Percentiles rank a stretch among this genome's conserved stretches.
Evolutionary conservation across 2,113 vertebrate species (phyloP).

Genomic region (Chloropsis cyanopogon): DNA sequence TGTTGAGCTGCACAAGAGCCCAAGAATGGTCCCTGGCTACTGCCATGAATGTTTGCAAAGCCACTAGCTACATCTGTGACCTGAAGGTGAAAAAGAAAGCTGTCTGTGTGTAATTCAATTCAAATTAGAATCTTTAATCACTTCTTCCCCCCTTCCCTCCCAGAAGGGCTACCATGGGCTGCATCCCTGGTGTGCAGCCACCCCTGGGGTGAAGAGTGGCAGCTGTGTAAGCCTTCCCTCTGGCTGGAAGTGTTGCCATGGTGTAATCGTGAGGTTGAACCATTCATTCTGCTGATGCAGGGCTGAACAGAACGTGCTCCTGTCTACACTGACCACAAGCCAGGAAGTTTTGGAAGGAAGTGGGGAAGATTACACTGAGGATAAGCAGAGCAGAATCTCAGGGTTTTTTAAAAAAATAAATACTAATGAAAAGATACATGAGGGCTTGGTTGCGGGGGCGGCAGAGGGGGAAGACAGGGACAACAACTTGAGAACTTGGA

Average conservation of each 20-base stretch:
- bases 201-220: not conserved
- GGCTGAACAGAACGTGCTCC: not conserved
- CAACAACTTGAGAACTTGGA: not conserved
- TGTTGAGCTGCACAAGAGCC: not conserved
- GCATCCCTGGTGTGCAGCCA: not conserved
- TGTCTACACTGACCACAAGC: slow-evolving; percentile 19
- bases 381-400: not conserved
- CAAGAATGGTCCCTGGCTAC: not conserved
- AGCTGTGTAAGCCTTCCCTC: not conserved
- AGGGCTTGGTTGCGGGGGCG: not conserved
- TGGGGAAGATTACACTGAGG: not conserved
- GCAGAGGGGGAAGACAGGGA: not conserved
- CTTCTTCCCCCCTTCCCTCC: not conserved
- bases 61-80: not conserved
- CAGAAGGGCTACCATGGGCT: not conserved
- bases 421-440: not conserved
- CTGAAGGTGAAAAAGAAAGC: not conserved
- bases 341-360: slow-evolving; percentile 51
- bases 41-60: not conserved
- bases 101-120: not conserved
- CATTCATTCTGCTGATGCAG: slow-evolving; percentile 26
- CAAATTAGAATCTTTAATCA: not conserved
- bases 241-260: not conserved
- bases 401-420: not conserved
- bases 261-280: not conserved